Percentiles rank a stretch among this genome's conserved stretches.
Evolutionary conservation across 2,888 invertebrate genomes (phyloP).

Genomic region (Drosophila anomelani): DNA sequence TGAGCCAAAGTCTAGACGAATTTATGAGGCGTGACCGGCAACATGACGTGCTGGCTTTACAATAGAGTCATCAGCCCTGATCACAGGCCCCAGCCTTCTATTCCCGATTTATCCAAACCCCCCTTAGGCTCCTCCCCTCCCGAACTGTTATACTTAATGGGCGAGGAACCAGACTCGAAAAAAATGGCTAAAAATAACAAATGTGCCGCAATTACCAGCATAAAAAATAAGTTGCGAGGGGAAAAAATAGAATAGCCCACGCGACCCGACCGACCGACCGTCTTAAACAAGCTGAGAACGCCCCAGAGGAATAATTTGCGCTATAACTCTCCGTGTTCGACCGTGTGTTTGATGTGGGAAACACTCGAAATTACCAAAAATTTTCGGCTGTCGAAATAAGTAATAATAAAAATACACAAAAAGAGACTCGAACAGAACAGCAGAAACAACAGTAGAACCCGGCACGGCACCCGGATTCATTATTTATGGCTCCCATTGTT

Average conservation of each 20-base stretch:
- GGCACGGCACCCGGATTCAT: constrained; percentile 76
- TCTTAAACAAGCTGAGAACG: constrained; percentile 47
- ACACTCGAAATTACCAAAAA: constrained; percentile 74
- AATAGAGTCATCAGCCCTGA: constrained; percentile 53
- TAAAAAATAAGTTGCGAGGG: constrained; percentile 24
- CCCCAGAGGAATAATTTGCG: constrained; percentile 53
- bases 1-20: constrained; percentile 44
- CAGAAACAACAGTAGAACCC: constrained; percentile 58
- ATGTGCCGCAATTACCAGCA: constrained; percentile 73
- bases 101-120: constrained; percentile 2
- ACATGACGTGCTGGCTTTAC: constrained; percentile 63
- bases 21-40: constrained; percentile 48
- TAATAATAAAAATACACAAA: constrained; percentile 53
- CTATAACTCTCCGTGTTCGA: constrained; percentile 2
- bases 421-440: constrained; percentile 8
- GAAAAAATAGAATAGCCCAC: constrained; percentile 69
- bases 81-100: constrained; percentile 14
- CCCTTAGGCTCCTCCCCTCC: background rate
- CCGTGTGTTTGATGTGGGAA: constrained; percentile 66
- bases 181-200: constrained; percentile 71
- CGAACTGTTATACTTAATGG: constrained; percentile 67
- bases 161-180: constrained; percentile 43
- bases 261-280: constrained; percentile 69
- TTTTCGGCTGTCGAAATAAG: constrained; percentile 46
- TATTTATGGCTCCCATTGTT: constrained; percentile 71